Evolutionary conservation across 2,888 invertebrate species (phyloP).

Genomic region (Pyrocoelia pectoralis): DNA sequence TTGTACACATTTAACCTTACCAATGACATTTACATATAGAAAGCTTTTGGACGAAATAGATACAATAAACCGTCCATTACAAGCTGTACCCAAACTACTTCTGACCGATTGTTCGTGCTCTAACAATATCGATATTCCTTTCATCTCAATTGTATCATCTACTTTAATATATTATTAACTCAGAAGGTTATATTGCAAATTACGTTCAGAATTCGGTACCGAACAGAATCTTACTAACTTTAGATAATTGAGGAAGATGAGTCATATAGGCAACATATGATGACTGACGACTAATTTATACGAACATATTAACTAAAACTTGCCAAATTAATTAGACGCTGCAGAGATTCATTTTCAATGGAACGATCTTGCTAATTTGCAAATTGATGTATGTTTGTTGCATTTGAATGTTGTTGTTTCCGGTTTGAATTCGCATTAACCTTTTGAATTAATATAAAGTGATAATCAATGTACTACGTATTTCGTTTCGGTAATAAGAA

Average conservation of each 20-base stretch:
- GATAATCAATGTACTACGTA: no score
- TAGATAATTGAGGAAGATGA: constrained; percentile 25
- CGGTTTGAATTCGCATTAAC: no score
- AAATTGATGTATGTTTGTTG: no score
- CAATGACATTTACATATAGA: constrained; percentile 14
- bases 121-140: not conserved
- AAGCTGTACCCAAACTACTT: no score
- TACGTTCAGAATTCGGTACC: not conserved
- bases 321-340: constrained; percentile 17
- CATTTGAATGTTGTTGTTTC: no score
- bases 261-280: constrained; percentile 21
- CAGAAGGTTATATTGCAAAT: not conserved
- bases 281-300: constrained; percentile 32
- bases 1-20: constrained; percentile 23
- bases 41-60: constrained; percentile 12
- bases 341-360: constrained; percentile 2
- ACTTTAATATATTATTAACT: no score
- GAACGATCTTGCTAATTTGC: no score
- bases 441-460: no score
- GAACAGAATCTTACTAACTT: not conserved
- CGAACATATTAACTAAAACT: constrained; percentile 18
- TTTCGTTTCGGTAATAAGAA: no score
- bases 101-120: not conserved
- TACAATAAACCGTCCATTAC: no score
- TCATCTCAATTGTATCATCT: not conserved